A percentile compares a stretch with the other conserved stretches of the same genome.
Evolutionary conservation across 2,888 invertebrate species (phyloP).

Genomic region (Neoaliturus tenellus): DNA sequence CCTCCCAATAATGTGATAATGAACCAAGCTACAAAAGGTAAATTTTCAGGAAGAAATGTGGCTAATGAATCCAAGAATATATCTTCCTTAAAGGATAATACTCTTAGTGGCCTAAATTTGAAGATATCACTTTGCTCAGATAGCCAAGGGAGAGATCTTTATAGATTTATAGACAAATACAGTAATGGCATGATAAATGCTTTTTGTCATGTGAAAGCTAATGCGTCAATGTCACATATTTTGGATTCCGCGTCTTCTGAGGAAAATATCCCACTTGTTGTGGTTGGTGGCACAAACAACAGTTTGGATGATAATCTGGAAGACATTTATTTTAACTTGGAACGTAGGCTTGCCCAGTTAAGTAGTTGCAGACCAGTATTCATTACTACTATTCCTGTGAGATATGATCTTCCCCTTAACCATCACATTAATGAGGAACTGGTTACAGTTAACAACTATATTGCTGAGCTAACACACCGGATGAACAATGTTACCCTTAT

Average conservation of each 20-base stretch:
- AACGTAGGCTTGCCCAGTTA: too few species aligned
- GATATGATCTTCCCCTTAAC: too few species aligned
- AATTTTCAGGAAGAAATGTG: not conserved
- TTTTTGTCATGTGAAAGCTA: not conserved
- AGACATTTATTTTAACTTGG: too few species aligned
- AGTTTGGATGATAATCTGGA: too few species aligned
- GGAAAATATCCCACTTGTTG: not conserved
- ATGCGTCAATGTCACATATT: not conserved
- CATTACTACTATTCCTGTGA: too few species aligned
- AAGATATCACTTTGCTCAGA: not conserved
- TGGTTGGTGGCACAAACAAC: too few species aligned
- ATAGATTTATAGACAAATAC: not conserved
- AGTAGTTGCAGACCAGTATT: too few species aligned
- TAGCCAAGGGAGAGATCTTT: conserved; percentile 1
- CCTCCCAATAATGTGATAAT: not conserved
- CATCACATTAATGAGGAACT: too few species aligned
- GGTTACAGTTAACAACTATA: too few species aligned
- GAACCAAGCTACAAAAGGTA: not conserved
- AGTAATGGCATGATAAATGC: not conserved
- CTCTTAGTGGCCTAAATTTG: not conserved
- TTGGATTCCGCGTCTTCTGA: not conserved
- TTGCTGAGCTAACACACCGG: too few species aligned
- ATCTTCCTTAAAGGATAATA: not conserved
- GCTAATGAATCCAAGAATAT: not conserved
- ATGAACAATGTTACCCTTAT: too few species aligned